Conservation (phyloP, 2,888 invertebrate species). For the Xestia c-nigrum region DNA sequence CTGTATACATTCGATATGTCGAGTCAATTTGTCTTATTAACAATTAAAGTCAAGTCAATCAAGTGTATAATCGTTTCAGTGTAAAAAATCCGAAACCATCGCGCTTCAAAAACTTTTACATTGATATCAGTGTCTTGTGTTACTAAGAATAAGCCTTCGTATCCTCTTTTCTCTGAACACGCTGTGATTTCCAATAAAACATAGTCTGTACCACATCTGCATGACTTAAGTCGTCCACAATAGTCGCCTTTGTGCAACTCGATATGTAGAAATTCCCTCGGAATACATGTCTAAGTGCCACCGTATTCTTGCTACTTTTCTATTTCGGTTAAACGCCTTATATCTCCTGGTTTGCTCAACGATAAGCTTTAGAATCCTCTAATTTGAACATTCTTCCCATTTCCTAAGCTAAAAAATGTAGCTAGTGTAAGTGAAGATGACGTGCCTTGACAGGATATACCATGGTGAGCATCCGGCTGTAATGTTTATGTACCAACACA, state of each 20-base stretch:
- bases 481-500: slow-evolving; percentile 12
- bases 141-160: not conserved
- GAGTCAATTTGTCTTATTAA: not conserved
- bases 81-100: not conserved
- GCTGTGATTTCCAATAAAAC: slow-evolving; percentile 41
- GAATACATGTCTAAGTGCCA: slow-evolving; percentile 28
- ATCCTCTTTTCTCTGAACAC: not conserved
- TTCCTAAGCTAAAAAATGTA: not conserved
- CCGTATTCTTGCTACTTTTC: not conserved
- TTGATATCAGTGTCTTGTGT: not conserved
- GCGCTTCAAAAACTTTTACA: not conserved
- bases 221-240: slow-evolving; percentile 67
- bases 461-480: slow-evolving; percentile 23
- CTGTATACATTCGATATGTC: not conserved
- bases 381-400: not conserved
- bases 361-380: not conserved
- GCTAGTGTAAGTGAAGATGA: not conserved
- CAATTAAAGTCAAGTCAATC: not conserved
- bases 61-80: not conserved
- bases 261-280: slow-evolving; percentile 39
- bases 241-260: slow-evolving; percentile 58
- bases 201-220: slow-evolving; percentile 35
- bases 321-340: not conserved
- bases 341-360: not conserved
- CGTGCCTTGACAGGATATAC: not conserved